Evolutionary conservation across 2,113 vertebrate genomes (phyloP), one percentile per base, ranked within the genome.

Genomic region (Athene cunicularia): DNA sequence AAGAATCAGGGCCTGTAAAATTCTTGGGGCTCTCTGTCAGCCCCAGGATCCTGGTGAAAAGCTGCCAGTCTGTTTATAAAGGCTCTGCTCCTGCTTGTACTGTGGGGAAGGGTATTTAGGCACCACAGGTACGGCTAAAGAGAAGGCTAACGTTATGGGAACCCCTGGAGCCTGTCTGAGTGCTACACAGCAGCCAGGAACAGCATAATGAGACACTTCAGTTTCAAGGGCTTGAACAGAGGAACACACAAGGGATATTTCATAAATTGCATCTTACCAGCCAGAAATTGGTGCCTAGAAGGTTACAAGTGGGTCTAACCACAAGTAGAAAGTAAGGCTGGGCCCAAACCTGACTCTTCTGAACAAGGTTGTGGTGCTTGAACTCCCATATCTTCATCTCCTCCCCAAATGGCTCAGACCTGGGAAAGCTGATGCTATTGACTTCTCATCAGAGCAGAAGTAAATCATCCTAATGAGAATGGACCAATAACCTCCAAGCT

Each of bases 401-500:
- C n/a, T 8, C 21, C 8, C 21, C 2, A 3, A 22, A 45, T 7
- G 21, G 12, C 47, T n/a, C 3, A 1, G 37, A 21, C 18, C 12
- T 45, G 64, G 60, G n/a, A 53, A 62, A 79, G 68, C 14, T 2
- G 2, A 49, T 30, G 14, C 18, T 33, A 20, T 7, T 67, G 79
- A 22, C 33, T 73, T 66, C 16, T 35, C 55, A 20, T 10, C 39
- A 39, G 47, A 52, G 27, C 10, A 5, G n/a, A 49, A 27, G 16
- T 6, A 37, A 91, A 90, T 77, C 5, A 53, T 9, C 47, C 37
- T 47, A 80, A 43, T 6, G 35, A 72, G 64, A 72, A 86, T 1
- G 32, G 45, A 86, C 45, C 0, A 0, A 21, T 73, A 52, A 28
- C 26, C 43, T 74, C 1, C 0, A 1, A 80, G 90, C 56, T 90